phyloP scores from a whole-genome alignment of 1,140 invertebrate species.

The Penaeus chinensis region DNA sequence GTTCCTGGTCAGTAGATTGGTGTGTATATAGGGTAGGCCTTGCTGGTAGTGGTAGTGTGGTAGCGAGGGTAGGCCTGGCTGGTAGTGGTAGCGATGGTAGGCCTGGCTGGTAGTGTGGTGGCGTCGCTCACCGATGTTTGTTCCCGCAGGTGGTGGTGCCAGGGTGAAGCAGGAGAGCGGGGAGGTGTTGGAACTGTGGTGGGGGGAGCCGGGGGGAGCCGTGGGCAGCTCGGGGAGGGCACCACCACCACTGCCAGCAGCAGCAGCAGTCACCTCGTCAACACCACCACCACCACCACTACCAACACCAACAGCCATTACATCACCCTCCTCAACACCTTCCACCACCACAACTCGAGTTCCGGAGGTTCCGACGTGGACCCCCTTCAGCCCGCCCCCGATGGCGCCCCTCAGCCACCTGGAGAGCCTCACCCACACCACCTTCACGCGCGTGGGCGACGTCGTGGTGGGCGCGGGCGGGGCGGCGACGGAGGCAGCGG shows the following conservation, averaged over 20 bases:
- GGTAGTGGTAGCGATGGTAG: slow-evolving; percentile 30
- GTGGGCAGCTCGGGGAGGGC: slow-evolving; percentile 2
- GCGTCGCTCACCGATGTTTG: slow-evolving; percentile 10
- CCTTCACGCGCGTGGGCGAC: slow-evolving; percentile 28
- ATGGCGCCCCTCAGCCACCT: slow-evolving; percentile 42
- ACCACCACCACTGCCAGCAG: slow-evolving; percentile 39
- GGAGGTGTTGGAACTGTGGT: slow-evolving; percentile 48
- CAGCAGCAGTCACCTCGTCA: not conserved
- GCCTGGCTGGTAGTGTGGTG: slow-evolving; percentile 19
- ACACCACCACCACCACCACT: slow-evolving; percentile 25
- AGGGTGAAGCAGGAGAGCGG: slow-evolving; percentile 48
- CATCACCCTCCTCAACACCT: slow-evolving; percentile 5
- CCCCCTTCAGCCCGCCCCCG: slow-evolving; percentile 15
- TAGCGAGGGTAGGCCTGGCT: not conserved
- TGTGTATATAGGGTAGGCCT: too few species aligned
- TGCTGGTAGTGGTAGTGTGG: too few species aligned
- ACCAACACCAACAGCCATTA: not conserved
- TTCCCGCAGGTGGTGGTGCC: slow-evolving; percentile 43
- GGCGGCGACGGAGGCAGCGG: not conserved
- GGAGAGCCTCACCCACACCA: slow-evolving; percentile 37
- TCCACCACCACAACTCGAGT: not conserved
- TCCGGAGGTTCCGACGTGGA: not conserved
- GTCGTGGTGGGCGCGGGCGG: not conserved
- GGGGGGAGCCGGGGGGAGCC: slow-evolving; percentile 24
- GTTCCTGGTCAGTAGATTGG: not conserved